A percentile compares a stretch with the other conserved stretches of the same genome.
phyloP scores from a whole-genome alignment of 2,113 vertebrate genomes.

The Sander vitreus region DNA sequence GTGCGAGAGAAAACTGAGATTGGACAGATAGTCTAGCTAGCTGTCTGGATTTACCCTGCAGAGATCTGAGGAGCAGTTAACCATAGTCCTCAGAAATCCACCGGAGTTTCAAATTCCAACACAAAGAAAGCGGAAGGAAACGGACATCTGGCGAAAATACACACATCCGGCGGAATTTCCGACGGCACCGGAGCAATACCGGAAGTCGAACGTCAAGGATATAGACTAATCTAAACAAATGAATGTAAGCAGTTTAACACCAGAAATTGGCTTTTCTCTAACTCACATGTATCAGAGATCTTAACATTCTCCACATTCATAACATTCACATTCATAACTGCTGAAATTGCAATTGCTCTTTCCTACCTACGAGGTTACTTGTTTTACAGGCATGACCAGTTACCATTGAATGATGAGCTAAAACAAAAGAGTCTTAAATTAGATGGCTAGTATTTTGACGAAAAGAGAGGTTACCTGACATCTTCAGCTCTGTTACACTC shows the following conservation, averaged over 20 bases:
- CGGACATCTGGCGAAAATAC: too few species aligned
- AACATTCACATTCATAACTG: neutral
- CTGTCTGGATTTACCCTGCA: too few species aligned
- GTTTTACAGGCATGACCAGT: neutral
- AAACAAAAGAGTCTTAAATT: neutral
- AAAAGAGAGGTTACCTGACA: conserved; percentile 31
- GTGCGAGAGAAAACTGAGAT: too few species aligned
- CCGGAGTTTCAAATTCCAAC: too few species aligned
- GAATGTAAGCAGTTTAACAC: conserved; percentile 17
- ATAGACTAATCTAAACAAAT: neutral
- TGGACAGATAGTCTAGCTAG: too few species aligned
- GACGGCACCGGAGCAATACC: too few species aligned
- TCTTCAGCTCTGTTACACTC: conserved; percentile 23
- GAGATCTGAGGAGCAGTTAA: too few species aligned
- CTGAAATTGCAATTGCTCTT: neutral
- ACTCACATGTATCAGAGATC: neutral
- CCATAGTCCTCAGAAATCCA: too few species aligned
- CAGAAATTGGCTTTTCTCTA: neutral
- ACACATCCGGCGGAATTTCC: too few species aligned
- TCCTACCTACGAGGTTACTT: neutral
- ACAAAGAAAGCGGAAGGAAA: too few species aligned
- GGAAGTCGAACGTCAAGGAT: too few species aligned
- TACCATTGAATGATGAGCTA: neutral
- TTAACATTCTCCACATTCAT: neutral
- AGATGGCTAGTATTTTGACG: conserved; percentile 8